A percentile compares a stretch with the other conserved stretches of the same genome.
These are phyloP conservation scores for Leptinotarsa tumamoca DNA, from an alignment of 2,888 invertebrate species.

Conservation along the genomic window DNA sequence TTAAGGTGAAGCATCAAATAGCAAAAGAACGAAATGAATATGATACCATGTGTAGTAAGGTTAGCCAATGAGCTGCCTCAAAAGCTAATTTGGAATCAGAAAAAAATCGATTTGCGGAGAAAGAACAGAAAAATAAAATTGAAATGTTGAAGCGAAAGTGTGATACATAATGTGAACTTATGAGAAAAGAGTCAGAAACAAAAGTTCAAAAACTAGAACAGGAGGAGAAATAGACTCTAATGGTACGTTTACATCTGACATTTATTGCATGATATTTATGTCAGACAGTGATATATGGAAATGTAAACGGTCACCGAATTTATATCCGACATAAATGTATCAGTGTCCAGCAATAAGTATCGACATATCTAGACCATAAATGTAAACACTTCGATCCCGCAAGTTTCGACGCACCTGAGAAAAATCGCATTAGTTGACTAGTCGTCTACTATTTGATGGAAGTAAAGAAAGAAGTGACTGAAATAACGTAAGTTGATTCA, in stretches of 20 bases:
- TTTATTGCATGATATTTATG: background rate
- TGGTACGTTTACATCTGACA: background rate
- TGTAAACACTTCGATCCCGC: background rate
- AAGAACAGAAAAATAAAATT: background rate
- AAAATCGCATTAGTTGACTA: background rate
- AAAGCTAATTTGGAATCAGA: background rate
- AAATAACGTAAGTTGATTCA: too few species aligned
- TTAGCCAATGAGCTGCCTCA: background rate
- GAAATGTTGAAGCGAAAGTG: background rate
- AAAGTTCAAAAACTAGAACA: background rate
- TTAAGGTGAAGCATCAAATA: slow-evolving; percentile 4
- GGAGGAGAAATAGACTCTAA: background rate
- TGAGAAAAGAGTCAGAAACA: background rate
- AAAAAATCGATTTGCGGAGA: background rate
- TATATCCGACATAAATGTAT: background rate
- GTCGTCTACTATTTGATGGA: background rate
- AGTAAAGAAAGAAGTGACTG: too few species aligned
- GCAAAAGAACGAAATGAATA: slow-evolving; percentile 3
- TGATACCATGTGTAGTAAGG: slow-evolving; percentile 1
- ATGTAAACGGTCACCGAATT: background rate
- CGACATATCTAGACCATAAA: background rate
- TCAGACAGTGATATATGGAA: background rate
- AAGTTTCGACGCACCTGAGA: background rate
- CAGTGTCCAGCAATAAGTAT: background rate
- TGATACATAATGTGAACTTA: background rate